Evolutionary conservation across 64 coral and sea anemone genomes (phyloP).

Genomic region (Pocillopora verrucosa): DNA sequence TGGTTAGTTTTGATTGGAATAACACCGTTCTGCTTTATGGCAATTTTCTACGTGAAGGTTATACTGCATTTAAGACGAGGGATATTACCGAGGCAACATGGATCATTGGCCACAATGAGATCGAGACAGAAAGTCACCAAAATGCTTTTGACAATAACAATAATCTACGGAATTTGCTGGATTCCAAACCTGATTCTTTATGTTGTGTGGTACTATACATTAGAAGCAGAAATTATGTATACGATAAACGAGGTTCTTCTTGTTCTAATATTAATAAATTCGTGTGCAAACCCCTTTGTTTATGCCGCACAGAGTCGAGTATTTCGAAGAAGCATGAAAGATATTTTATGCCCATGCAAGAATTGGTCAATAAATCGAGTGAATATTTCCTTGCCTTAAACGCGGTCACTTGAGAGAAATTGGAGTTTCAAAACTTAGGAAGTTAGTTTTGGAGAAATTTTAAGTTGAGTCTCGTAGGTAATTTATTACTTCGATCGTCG

Average conservation of each 20-base stretch:
- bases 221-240: slow-evolving; percentile 7
- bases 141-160: slow-evolving; percentile 10
- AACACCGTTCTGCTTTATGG: background rate
- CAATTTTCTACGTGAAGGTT: background rate
- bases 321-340: background rate
- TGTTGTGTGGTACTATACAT: background rate
- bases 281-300: background rate
- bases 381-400: background rate
- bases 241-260: background rate
- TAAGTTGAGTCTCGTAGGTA: too few relatives aligned
- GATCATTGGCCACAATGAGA: background rate
- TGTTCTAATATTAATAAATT: background rate
- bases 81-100: background rate
- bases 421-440: background rate
- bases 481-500: too few relatives aligned
- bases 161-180: background rate
- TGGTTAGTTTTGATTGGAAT: background rate
- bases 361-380: background rate
- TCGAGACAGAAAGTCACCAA: slow-evolving; percentile 6
- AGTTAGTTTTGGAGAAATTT: background rate
- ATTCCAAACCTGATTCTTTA: slow-evolving; percentile 11
- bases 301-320: background rate
- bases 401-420: background rate
- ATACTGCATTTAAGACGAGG: background rate
- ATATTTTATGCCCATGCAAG: background rate